Conservation (phyloP, 2,888 invertebrate genomes). For the Xiphydria camelus region DNA sequence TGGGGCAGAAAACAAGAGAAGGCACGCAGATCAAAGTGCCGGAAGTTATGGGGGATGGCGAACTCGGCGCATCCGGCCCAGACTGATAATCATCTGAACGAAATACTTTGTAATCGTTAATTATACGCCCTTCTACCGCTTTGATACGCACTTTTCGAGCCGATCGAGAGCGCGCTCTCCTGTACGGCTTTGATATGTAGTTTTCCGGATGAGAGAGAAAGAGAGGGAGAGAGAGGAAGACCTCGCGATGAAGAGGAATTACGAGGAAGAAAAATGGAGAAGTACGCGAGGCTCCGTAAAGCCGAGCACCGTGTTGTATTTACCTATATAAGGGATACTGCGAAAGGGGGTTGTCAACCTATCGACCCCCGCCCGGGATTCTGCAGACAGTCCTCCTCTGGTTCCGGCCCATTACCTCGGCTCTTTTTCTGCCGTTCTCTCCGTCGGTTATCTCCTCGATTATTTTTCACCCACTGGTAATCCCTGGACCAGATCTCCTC, state of each 20-base stretch:
- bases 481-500: slow-evolving; percentile 3
- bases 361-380: not conserved
- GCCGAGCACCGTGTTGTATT: not conserved
- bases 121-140: slow-evolving; percentile 38
- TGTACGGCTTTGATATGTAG: not conserved
- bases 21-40: slow-evolving; percentile 55
- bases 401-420: not conserved
- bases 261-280: not conserved
- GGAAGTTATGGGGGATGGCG: slow-evolving; percentile 53
- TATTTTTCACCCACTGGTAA: slow-evolving; percentile 1
- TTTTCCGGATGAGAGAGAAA: slow-evolving; percentile 2
- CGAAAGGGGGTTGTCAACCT: not conserved
- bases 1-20: slow-evolving; percentile 55
- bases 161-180: not conserved
- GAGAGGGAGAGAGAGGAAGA: slow-evolving; percentile 6
- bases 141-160: slow-evolving; percentile 1
- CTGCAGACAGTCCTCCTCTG: not conserved
- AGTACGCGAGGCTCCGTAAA: no score
- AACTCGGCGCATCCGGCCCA: slow-evolving; percentile 51
- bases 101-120: slow-evolving; percentile 59
- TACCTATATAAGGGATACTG: not conserved
- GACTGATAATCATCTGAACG: slow-evolving; percentile 58
- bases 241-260: slow-evolving; percentile 1
- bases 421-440: not conserved
- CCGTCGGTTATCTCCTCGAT: not conserved